phyloP scores from a whole-genome alignment of 53 echinoderm and acorn worm genomes.

The Mesocentrotus franciscanus region DNA sequence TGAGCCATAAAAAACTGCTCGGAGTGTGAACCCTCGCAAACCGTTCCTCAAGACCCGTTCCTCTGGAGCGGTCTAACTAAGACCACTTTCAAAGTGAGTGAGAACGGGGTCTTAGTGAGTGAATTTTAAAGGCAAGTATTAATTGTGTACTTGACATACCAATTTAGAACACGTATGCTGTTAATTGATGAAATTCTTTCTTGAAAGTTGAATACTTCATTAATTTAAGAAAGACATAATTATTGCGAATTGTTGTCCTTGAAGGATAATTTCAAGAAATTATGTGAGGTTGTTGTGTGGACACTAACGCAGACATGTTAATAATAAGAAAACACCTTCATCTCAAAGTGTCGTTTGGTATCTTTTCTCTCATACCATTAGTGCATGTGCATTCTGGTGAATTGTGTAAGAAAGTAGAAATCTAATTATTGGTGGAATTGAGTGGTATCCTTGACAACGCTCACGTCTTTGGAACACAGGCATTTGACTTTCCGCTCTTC shows the following conservation, averaged over 20 bases:
- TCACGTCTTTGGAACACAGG: constrained; percentile 58
- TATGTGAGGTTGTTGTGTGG: not conserved
- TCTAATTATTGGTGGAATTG: constrained; percentile 57
- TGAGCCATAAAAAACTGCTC: too few relatives aligned
- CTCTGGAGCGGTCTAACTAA: too few relatives aligned
- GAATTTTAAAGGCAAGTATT: not conserved
- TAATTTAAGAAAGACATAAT: not conserved
- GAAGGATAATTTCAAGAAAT: not conserved
- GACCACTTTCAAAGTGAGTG: too few relatives aligned
- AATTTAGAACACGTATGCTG: not conserved
- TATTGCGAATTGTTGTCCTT: not conserved
- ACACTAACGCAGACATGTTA: not conserved
- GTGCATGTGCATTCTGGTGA: constrained; percentile 39
- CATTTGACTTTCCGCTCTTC: constrained; percentile 10
- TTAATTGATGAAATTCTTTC: not conserved
- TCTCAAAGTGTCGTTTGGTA: constrained; percentile 33
- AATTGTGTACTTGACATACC: not conserved
- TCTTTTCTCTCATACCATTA: constrained; percentile 34
- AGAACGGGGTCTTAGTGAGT: too few relatives aligned
- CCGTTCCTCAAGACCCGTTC: too few relatives aligned
- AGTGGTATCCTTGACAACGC: constrained; percentile 53
- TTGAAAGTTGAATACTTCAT: not conserved
- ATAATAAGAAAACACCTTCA: not conserved
- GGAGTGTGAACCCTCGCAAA: too few relatives aligned
- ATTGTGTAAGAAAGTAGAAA: constrained; percentile 59